Percentiles rank a stretch among this genome's conserved stretches.
These are phyloP conservation scores for Tetramorium bicarinatum DNA, from an alignment of 2,888 invertebrate genomes.

Conservation along the genomic window DNA sequence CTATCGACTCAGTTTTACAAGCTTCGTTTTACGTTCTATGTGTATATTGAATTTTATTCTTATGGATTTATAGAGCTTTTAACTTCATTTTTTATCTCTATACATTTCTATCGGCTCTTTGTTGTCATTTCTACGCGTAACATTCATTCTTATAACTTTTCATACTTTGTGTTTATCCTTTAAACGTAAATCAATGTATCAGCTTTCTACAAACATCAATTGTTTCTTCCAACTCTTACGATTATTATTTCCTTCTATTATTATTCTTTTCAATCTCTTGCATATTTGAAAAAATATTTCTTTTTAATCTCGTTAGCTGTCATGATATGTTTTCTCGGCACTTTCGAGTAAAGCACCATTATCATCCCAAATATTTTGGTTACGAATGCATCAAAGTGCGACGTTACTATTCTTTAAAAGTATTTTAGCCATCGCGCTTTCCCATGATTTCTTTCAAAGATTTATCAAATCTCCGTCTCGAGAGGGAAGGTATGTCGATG, in stretches of 20 bases:
- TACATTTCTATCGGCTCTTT: not conserved
- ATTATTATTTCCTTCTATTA: not conserved
- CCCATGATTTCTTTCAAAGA: conserved; percentile 56
- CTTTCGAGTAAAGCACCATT: not conserved
- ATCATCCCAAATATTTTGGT: not conserved
- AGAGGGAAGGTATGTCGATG: conserved; percentile 51
- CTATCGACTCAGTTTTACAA: conserved; percentile 18
- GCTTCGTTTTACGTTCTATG: not conserved
- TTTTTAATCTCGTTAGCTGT: not conserved
- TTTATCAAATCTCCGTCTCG: conserved; percentile 52
- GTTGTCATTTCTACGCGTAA: not conserved
- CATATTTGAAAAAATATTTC: not conserved
- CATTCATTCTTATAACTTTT: too few relatives aligned
- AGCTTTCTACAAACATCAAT: not conserved
- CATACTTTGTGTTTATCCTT: not conserved
- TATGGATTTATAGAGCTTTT: conserved; percentile 9
- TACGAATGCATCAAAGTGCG: not conserved
- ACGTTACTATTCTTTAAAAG: conserved; percentile 19
- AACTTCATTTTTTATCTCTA: conserved; percentile 1
- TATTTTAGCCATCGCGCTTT: conserved; percentile 27
- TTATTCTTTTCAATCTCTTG: not conserved
- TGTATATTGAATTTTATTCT: conserved; percentile 1
- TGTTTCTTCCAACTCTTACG: not conserved
- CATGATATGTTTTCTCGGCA: not conserved
- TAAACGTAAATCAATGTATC: not conserved